Evolutionary conservation across 2,888 invertebrate genomes (phyloP), one percentile per base, ranked within the genome.

Genomic region (Scaptomyza tumidula): DNA sequence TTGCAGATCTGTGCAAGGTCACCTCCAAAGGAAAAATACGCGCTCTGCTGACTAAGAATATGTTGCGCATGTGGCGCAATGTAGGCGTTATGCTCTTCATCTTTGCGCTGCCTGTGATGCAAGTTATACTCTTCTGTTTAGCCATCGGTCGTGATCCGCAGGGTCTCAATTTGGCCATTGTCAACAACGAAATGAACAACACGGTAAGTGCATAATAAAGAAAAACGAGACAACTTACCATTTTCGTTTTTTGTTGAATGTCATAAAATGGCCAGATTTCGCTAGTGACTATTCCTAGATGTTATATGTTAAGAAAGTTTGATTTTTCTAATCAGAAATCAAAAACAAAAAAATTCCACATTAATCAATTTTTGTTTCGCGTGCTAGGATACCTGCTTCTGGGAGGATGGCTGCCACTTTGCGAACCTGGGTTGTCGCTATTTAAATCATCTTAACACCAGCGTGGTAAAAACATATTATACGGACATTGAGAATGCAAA

Each of bases 61-160:
- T 97, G 93, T 93, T 97, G 53, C 93, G 97, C 35, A 97, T 97
- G 97, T 97, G 97, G 97, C 93, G 97, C 52, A 97, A 97, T 92
- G 96, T 97, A 69, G 97, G 97, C 45, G 97, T 98, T 70, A 97
- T 98, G 96, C 93, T 98, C 89, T 98, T 98, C 93, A 97, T 98
- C 89, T 98, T 98, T 92, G 96, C 97, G 37, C 93, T 98, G 85
- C 98, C 98, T n/a, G 97, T 97, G 31, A 96, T 98, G 95, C 97
- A 98, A 93, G 97, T 98, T 69, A 96, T 98, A 61, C 94, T 98
- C 63, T 98, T 98, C 94, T 98, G 98, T 91, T 93, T 98, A 91
- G 98, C 98, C 64, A 98, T 97, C 76, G 97, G 97, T 52, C 94
- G 97, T 29, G 97, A 97, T 91, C 97, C 97, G 0, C 95, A 95